These are phyloP conservation scores for Cyanistes caeruleus DNA, from an alignment of 2,113 vertebrate species.

Conservation along the genomic window DNA sequence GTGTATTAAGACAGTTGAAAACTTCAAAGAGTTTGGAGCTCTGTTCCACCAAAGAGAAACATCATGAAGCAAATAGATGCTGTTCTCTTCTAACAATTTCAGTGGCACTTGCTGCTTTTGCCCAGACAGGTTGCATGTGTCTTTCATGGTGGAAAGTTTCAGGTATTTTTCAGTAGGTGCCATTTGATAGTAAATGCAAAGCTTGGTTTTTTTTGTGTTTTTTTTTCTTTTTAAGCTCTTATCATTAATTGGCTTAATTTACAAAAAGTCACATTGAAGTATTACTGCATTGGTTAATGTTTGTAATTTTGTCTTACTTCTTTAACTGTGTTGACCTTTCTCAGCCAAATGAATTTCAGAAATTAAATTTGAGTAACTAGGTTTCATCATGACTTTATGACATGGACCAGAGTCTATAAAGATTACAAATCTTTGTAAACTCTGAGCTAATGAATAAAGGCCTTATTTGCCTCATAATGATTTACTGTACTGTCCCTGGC, in stretches of 20 bases:
- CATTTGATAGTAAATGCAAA: neutral
- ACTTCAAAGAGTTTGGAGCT: neutral
- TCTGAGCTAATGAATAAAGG: neutral
- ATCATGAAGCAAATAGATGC: neutral
- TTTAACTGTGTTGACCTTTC: slow-evolving; percentile 67
- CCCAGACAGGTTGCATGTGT: neutral
- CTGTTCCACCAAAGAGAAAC: neutral
- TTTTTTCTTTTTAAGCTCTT: neutral
- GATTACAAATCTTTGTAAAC: neutral
- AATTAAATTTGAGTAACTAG: slow-evolving; percentile 52
- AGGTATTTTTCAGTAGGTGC: neutral
- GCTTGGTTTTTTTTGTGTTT: neutral
- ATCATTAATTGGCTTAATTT: neutral
- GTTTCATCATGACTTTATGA: neutral
- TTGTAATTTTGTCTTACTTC: slow-evolving; percentile 13
- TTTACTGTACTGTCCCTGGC: neutral
- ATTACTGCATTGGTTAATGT: neutral
- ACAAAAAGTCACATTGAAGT: neutral
- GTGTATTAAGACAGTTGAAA: neutral
- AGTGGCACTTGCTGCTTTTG: neutral
- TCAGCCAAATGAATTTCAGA: slow-evolving; percentile 33
- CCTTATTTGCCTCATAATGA: neutral
- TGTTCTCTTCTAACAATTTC: neutral
- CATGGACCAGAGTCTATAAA: neutral
- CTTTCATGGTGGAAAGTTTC: neutral